Evolutionary conservation across 2,888 invertebrate species (phyloP).

Genomic region (Gastrophysa polygoni): DNA sequence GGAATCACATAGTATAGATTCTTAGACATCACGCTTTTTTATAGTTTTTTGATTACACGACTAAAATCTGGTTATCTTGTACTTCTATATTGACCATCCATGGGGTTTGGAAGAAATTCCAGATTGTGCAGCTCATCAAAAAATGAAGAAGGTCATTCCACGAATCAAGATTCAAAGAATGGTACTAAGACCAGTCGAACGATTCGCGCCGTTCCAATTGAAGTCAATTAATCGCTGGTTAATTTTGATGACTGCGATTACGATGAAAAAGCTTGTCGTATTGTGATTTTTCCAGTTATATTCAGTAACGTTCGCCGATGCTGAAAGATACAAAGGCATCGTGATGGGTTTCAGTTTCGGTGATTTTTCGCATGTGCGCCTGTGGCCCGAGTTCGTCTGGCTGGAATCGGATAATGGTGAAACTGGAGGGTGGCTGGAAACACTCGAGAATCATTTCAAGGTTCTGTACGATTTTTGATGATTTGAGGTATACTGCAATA

Average conservation of each 20-base stretch:
- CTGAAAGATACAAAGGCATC: neutral
- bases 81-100: no score
- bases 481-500: no score
- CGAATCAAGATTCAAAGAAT: no score
- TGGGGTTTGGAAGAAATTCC: no score
- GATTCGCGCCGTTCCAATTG: neutral
- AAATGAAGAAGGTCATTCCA: no score
- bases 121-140: no score
- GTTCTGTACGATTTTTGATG: neutral
- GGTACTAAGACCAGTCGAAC: neutral
- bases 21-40: no score
- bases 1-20: no score
- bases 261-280: constrained; percentile 3
- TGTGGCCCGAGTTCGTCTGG: neutral
- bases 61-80: no score
- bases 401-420: constrained; percentile 20
- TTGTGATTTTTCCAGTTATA: constrained; percentile 28
- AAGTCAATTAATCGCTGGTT: neutral
- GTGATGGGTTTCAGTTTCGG: constrained; percentile 5
- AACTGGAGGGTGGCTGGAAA: constrained; percentile 12
- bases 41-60: no score
- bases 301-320: constrained; percentile 20
- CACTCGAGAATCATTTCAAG: constrained; percentile 9
- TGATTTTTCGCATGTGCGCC: constrained; percentile 4
- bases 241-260: neutral